Evolutionary conservation across 2,888 invertebrate genomes (phyloP).

Genomic region (Dolomedes plantarius): DNA sequence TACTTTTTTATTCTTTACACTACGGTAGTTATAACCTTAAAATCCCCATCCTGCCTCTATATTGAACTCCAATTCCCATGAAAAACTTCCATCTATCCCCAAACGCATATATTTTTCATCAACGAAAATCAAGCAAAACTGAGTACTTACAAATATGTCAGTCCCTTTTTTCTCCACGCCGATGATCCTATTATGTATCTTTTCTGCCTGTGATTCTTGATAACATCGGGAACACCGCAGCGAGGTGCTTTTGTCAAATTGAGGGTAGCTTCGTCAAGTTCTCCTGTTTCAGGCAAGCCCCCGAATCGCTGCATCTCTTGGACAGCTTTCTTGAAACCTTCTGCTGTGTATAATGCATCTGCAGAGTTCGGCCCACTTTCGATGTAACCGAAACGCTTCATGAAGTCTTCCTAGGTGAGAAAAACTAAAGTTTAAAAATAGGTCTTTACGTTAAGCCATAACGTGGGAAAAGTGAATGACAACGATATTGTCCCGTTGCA

Average conservation of each 20-base stretch:
- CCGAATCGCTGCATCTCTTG: constrained; percentile 84
- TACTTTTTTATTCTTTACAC: too few relatives aligned
- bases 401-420: constrained; percentile 79
- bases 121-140: too few relatives aligned
- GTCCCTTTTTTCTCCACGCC: constrained; percentile 83
- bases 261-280: constrained; percentile 82
- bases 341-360: constrained; percentile 82
- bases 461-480: too few relatives aligned
- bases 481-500: too few relatives aligned
- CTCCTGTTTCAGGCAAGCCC: constrained; percentile 83
- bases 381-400: constrained; percentile 85
- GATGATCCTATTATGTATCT: constrained; percentile 81
- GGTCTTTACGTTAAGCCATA: too few relatives aligned
- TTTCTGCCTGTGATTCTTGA: constrained; percentile 78
- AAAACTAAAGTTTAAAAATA: too few relatives aligned
- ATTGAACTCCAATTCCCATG: too few relatives aligned
- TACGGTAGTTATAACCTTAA: too few relatives aligned
- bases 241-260: constrained; percentile 83
- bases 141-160: constrained; percentile 83
- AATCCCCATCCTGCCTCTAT: too few relatives aligned
- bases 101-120: too few relatives aligned
- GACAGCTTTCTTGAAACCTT: constrained; percentile 82
- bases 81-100: too few relatives aligned
- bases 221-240: constrained; percentile 85
- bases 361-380: constrained; percentile 79